Evolutionary conservation across 2,888 invertebrate genomes (phyloP).

Genomic region (Mamestra brassicae): DNA sequence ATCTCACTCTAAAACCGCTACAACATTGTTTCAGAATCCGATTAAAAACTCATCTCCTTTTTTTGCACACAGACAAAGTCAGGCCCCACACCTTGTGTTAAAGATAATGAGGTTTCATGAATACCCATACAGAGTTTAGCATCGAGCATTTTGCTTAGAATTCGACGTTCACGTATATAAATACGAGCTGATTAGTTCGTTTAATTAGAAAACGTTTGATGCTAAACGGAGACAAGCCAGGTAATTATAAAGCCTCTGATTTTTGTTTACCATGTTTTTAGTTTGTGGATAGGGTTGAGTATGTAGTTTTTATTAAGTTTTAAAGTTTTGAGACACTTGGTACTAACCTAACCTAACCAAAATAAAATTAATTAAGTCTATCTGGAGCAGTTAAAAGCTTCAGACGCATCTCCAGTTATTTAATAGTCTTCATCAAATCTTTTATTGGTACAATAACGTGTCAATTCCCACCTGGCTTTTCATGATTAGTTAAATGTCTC

Average conservation of each 20-base stretch:
- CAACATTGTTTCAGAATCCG: not conserved
- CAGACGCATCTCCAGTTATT: no score
- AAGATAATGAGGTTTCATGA: slow-evolving; percentile 60
- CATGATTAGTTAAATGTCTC: not conserved
- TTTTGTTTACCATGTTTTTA: slow-evolving; percentile 31
- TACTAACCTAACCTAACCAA: no score
- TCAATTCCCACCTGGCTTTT: not conserved
- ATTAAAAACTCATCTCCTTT: slow-evolving; percentile 13
- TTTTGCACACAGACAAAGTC: slow-evolving; percentile 6
- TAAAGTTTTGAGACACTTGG: not conserved
- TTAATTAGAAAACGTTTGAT: slow-evolving; percentile 65
- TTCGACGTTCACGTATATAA: slow-evolving; percentile 51
- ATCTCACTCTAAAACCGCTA: not conserved
- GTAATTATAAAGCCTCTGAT: slow-evolving; percentile 46
- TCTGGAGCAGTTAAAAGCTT: no score
- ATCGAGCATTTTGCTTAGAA: slow-evolving; percentile 47
- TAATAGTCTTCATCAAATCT: no score
- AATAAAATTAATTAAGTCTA: no score
- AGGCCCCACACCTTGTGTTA: slow-evolving; percentile 2
- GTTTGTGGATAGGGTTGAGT: not conserved
- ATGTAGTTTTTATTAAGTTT: not conserved
- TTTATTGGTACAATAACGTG: no score
- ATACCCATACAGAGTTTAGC: slow-evolving; percentile 51
- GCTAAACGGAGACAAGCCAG: slow-evolving; percentile 51
- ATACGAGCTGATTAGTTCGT: slow-evolving; percentile 63